Evolutionary conservation across 1,140 invertebrate genomes (phyloP).

Genomic region (Probaryconus sp.): DNA sequence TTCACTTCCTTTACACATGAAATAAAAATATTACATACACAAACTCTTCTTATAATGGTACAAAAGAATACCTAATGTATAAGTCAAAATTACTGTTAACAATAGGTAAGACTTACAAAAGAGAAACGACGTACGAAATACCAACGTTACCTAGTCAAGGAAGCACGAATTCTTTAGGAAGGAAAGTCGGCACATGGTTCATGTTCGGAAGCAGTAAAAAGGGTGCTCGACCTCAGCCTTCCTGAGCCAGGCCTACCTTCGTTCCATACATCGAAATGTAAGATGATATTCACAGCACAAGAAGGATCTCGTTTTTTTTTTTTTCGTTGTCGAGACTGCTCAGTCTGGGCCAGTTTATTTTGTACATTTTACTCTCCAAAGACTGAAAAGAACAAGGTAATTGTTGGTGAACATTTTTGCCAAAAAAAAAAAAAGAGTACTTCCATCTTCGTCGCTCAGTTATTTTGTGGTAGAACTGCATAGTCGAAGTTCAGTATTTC

Average conservation of each 20-base stretch:
- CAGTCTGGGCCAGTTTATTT: slow-evolving; percentile 35
- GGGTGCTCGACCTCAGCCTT: slow-evolving; percentile 75
- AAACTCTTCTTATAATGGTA: slow-evolving; percentile 4
- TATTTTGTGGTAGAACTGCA: neutral
- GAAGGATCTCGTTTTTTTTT: slow-evolving; percentile 38
- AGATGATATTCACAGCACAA: slow-evolving; percentile 32
- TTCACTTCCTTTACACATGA: too few species aligned
- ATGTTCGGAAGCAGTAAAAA: slow-evolving; percentile 80
- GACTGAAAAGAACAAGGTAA: slow-evolving; percentile 44
- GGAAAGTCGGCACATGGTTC: slow-evolving; percentile 81
- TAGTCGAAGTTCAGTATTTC: slow-evolving; percentile 2
- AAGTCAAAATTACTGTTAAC: slow-evolving; percentile 56
- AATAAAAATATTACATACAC: neutral
- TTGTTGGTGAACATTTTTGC: slow-evolving; percentile 16
- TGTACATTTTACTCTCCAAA: slow-evolving; percentile 31
- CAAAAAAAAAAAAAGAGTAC: slow-evolving; percentile 46
- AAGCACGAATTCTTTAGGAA: slow-evolving; percentile 78
- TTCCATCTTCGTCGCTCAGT: slow-evolving; percentile 32
- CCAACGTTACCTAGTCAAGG: slow-evolving; percentile 73
- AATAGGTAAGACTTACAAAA: slow-evolving; percentile 79
- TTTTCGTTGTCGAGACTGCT: slow-evolving; percentile 18
- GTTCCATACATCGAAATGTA: slow-evolving; percentile 74
- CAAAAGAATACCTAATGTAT: too few species aligned
- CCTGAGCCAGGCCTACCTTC: slow-evolving; percentile 79
- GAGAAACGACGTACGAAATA: slow-evolving; percentile 76